Evolutionary conservation across 2,113 vertebrate genomes (phyloP), one percentile per base, ranked within the genome.

Genomic region (Lepus europaeus): DNA sequence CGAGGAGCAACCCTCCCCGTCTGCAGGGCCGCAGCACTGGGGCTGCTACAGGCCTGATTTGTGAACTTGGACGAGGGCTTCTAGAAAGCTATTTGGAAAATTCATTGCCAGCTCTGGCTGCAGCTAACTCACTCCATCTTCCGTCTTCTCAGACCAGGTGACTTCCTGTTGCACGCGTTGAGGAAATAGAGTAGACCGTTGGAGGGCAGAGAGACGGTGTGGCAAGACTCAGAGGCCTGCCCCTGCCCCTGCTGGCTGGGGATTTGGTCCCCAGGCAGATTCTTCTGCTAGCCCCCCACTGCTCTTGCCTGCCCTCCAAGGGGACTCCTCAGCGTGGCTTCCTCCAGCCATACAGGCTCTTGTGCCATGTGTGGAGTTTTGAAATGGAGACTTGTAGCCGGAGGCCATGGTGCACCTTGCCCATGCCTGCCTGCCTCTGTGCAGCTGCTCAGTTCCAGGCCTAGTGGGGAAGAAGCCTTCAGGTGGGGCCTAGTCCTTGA

Each of bases 31-130:
- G 69, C 8, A 79, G 93, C 82, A 93, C 49, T 31, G 79, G 68
- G 85, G 79, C 61, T 69, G 49, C 80, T 80, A 90, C 7, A 76
- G 88, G 69, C 87, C 93, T 97, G 95, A 93, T 93, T 90, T 97
- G 96, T 91, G 93, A 95, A 95, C 87, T 95, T 95, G 90, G 92
- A 92, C 78, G 51, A 91, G 74, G 22, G 72, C 72, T 95, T 87
- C 88, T 73, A 92, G 95, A 83, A 97, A 95, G 72, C 90, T 87
- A 61, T 96, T 85, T 51, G 78, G 94, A 92, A 95, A 94, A 95
- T 88, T 91, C 86, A 86, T 84, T 36, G 74, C 93, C 45, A 12
- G 82, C 79, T 82, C 61, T 88, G 90, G 68, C 45, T 82, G 13
- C 29, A 23, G 23, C 88, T 82, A 73, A 73, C 63, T 78, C 53